Evolutionary conservation across 2,888 invertebrate genomes (phyloP).

Genomic region (Limnephilus lunatus): DNA sequence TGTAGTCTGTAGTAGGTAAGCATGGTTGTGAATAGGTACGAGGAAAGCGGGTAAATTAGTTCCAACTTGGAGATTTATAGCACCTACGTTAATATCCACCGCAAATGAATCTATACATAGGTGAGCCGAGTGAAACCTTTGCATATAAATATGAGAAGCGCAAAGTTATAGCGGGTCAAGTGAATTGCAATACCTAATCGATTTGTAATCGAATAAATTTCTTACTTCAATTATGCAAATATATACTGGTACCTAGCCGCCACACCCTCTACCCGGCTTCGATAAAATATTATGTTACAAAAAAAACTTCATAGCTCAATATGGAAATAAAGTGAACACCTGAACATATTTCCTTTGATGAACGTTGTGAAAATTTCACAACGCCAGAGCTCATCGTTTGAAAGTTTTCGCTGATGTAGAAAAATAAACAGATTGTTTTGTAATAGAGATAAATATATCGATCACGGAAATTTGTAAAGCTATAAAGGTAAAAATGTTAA

Average conservation of each 20-base stretch:
- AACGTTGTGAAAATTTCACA: not conserved
- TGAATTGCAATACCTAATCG: not conserved
- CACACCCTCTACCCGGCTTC: no score
- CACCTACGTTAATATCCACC: constrained; percentile 63
- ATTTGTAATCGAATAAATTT: no score
- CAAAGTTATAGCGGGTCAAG: constrained; percentile 11
- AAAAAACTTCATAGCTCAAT: no score
- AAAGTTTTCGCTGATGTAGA: not conserved
- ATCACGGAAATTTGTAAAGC: no score
- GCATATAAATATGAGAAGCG: constrained; percentile 23
- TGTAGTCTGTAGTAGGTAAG: not conserved
- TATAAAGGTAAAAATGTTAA: no score
- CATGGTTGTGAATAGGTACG: constrained; percentile 26
- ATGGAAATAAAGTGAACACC: no score
- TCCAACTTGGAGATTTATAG: constrained; percentile 64
- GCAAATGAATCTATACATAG: constrained; percentile 58
- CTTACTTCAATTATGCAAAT: no score
- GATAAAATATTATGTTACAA: no score
- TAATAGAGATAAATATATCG: not conserved
- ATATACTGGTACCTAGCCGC: no score
- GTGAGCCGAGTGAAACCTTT: constrained; percentile 32
- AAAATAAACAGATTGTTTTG: not conserved
- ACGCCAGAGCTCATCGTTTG: not conserved
- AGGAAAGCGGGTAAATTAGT: constrained; percentile 63
- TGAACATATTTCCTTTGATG: not conserved